phyloP scores from a whole-genome alignment of 2,888 invertebrate genomes.

The Spialia ferax region DNA sequence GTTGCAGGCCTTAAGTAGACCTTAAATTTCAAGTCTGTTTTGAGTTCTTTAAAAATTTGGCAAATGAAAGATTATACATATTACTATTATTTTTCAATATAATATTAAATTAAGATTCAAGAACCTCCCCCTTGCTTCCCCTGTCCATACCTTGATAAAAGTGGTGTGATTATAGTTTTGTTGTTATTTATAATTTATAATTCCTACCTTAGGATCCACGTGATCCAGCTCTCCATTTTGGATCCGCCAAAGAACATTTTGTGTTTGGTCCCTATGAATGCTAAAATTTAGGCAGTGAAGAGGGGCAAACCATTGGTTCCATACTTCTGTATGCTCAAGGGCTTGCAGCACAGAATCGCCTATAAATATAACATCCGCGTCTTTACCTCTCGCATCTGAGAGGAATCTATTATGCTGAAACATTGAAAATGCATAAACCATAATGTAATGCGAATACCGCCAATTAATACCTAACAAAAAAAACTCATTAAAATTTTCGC shows the following conservation, averaged over 20 bases:
- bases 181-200: too few relatives aligned
- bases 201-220: slow-evolving; percentile 94
- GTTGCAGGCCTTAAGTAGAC: too few relatives aligned
- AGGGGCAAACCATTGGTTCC: slow-evolving; percentile 96
- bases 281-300: slow-evolving; percentile 97
- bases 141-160: neutral
- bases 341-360: slow-evolving; percentile 96
- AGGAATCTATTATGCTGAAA: slow-evolving; percentile 95
- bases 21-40: too few relatives aligned
- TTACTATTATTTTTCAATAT: too few relatives aligned
- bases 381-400: slow-evolving; percentile 94
- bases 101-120: too few relatives aligned
- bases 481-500: slow-evolving; percentile 29
- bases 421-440: slow-evolving; percentile 43
- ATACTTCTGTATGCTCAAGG: slow-evolving; percentile 93
- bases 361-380: slow-evolving; percentile 96
- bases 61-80: too few relatives aligned
- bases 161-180: too few relatives aligned
- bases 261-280: slow-evolving; percentile 94
- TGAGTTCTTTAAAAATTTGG: too few relatives aligned
- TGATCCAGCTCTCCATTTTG: slow-evolving; percentile 96
- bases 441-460: slow-evolving; percentile 4
- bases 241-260: slow-evolving; percentile 96
- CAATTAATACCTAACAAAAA: neutral
- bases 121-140: too few relatives aligned